These are phyloP conservation scores for Cephalopterus ornatus DNA, from an alignment of 2,113 vertebrate species.

Conservation along the genomic window DNA sequence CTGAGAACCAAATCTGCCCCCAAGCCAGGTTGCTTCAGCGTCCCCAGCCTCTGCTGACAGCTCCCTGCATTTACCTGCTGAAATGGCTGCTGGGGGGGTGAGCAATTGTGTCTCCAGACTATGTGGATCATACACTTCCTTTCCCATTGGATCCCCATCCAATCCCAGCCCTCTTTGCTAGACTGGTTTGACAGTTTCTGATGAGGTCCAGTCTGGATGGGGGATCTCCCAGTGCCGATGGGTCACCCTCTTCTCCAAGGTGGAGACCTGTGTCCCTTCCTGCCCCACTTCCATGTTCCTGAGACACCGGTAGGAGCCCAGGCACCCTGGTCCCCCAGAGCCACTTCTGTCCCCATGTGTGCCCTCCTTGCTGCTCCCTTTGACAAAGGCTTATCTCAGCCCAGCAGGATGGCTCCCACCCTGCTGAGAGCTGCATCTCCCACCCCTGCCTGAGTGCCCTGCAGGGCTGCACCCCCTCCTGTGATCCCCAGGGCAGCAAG, in stretches of 20 bases:
- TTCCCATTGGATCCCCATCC: neutral
- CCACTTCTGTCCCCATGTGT: neutral
- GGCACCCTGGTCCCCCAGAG: neutral
- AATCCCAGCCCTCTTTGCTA: neutral
- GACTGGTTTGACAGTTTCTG: neutral
- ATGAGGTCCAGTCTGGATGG: neutral
- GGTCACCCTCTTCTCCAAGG: neutral
- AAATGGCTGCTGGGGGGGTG: neutral
- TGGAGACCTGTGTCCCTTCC: neutral
- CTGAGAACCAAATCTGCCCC: neutral
- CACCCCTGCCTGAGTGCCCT: neutral
- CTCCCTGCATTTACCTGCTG: neutral
- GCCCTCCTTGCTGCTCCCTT: fast-evolving
- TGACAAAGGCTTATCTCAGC: neutral
- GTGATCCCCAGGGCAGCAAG: neutral
- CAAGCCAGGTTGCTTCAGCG: neutral
- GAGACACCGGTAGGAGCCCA: neutral
- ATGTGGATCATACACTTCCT: neutral
- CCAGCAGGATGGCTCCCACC: neutral
- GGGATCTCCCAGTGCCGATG: neutral
- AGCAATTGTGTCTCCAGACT: neutral
- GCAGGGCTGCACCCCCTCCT: neutral
- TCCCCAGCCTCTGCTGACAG: neutral
- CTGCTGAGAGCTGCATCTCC: neutral
- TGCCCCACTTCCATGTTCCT: neutral